phyloP scores from a whole-genome alignment of 2,797 vertebrate species.

The Myioborus melanocephalus region DNA sequence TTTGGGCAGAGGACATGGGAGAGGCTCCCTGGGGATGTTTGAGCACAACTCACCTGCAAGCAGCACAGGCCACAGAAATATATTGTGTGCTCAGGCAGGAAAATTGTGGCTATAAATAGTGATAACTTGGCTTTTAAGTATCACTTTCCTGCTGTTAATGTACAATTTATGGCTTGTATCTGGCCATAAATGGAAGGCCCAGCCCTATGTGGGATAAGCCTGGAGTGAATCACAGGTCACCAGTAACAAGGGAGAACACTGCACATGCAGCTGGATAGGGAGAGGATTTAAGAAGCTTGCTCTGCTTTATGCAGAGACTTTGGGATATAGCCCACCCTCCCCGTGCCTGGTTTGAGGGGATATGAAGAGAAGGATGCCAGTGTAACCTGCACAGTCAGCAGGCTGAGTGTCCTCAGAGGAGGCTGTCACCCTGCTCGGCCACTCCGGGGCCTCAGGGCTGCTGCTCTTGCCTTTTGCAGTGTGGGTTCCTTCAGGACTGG shows the following conservation, averaged over 20 bases:
- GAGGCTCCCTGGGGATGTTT: background rate
- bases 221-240: background rate
- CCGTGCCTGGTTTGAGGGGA: background rate
- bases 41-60: background rate
- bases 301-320: background rate
- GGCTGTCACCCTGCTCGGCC: accelerated
- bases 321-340: background rate
- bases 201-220: background rate
- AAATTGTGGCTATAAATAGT: background rate
- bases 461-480: background rate
- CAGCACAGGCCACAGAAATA: background rate
- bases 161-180: background rate
- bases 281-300: background rate
- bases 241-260: background rate
- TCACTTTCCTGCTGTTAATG: background rate
- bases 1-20: background rate
- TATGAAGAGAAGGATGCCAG: background rate
- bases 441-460: background rate
- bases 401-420: background rate
- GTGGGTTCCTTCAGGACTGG: background rate
- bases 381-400: background rate
- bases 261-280: accelerated
- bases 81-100: background rate
- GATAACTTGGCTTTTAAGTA: background rate
- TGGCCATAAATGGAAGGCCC: background rate